A percentile compares a stretch with the other conserved stretches of the same genome.
These are phyloP conservation scores for Pseudomyrmex concolor DNA, from an alignment of 1,140 invertebrate genomes.

Conservation along the genomic window DNA sequence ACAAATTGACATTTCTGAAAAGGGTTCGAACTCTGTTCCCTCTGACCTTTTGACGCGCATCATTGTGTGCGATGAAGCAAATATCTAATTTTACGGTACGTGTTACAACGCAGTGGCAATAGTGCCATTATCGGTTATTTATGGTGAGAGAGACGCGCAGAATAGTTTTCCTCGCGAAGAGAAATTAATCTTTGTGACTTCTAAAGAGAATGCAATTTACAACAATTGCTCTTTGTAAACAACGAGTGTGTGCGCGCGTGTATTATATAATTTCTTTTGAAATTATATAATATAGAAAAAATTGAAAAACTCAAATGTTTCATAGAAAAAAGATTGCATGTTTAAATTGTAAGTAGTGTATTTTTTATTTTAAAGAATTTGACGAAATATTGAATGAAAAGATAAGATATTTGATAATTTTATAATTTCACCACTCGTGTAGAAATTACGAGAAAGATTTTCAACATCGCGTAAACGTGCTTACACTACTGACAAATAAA, in stretches of 20 bases:
- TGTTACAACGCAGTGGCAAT: constrained; percentile 1
- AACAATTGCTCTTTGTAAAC: constrained; percentile 9
- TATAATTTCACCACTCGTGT: too few species aligned
- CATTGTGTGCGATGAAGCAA: constrained; percentile 27
- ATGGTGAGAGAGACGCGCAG: constrained; percentile 8
- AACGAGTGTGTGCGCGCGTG: background rate
- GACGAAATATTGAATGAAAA: too few species aligned
- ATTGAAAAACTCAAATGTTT: too few species aligned
- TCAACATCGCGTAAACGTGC: too few species aligned
- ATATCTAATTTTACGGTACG: constrained; percentile 60
- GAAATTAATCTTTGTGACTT: constrained; percentile 35
- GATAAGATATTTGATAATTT: too few species aligned
- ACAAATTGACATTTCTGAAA: constrained; percentile 53
- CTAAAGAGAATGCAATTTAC: constrained; percentile 29
- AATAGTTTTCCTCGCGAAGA: constrained; percentile 35
- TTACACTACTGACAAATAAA: constrained; percentile 8
- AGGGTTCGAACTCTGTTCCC: constrained; percentile 38
- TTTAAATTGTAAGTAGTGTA: too few species aligned
- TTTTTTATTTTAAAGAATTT: too few species aligned
- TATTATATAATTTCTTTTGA: background rate
- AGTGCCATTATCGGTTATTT: constrained; percentile 29
- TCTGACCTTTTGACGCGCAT: constrained; percentile 60
- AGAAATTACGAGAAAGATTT: too few species aligned
- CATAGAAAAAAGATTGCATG: too few species aligned
- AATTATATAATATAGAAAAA: too few species aligned